phyloP scores from a whole-genome alignment of 2,888 invertebrate species.

The Rutpela maculata region DNA sequence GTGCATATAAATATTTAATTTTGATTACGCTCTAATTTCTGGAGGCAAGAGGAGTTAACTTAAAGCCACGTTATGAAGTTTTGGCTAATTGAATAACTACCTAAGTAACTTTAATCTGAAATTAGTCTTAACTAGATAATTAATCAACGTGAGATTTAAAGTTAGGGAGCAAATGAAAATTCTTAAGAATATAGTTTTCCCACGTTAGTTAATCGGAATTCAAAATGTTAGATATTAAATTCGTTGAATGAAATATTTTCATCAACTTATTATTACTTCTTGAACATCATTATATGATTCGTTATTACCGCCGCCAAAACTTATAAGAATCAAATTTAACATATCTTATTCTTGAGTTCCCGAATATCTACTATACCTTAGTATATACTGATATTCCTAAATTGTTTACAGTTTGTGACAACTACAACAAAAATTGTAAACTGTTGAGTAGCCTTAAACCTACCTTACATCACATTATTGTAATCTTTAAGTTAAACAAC shows the following conservation, averaged over 20 bases:
- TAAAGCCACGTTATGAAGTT: not conserved
- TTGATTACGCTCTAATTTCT: not conserved
- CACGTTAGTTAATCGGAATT: not conserved
- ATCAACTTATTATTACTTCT: no score
- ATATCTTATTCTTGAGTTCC: no score
- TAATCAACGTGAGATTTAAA: not conserved
- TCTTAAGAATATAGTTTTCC: not conserved
- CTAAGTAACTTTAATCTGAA: not conserved
- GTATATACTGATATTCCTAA: no score
- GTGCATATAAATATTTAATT: not conserved
- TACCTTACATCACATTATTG: no score
- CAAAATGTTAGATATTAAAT: not conserved
- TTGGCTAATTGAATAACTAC: not conserved
- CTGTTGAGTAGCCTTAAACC: no score
- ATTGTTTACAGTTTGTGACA: no score
- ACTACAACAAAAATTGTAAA: no score
- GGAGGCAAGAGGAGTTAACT: not conserved
- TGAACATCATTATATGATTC: no score
- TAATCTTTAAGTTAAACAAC: no score
- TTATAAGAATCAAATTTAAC: no score
- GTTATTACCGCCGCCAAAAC: no score
- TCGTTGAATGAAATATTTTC: not conserved
- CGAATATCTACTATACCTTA: no score
- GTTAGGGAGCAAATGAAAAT: not conserved
- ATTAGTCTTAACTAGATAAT: not conserved